A percentile compares a stretch with the other conserved stretches of the same genome.
Evolutionary conservation across 1,140 invertebrate species (phyloP).

Genomic region (Drosophila murphyi): DNA sequence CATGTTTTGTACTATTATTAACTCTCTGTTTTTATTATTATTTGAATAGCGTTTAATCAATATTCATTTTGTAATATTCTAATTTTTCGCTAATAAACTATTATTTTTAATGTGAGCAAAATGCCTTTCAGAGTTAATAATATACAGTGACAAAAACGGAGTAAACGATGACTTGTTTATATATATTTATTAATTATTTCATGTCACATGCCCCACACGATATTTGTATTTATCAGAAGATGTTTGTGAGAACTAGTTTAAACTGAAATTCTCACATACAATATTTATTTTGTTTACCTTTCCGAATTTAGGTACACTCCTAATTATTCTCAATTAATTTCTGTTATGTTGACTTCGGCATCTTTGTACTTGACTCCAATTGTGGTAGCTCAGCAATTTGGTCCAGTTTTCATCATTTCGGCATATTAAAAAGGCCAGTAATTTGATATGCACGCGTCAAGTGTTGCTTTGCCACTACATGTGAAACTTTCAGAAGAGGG

Average conservation of each 20-base stretch:
- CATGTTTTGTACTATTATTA: not conserved
- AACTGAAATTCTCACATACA: not conserved
- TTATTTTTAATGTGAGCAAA: not conserved
- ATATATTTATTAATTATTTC: no score
- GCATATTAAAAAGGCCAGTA: not conserved
- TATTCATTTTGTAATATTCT: not conserved
- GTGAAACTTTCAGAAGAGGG: constrained; percentile 13
- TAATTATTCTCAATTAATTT: no score
- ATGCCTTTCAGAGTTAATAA: not conserved
- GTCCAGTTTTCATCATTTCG: not conserved
- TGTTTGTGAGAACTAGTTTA: not conserved
- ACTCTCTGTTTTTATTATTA: not conserved
- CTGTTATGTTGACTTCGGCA: not conserved
- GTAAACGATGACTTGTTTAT: no score
- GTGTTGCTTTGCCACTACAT: constrained; percentile 17
- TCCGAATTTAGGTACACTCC: no score
- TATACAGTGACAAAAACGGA: not conserved
- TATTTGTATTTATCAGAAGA: not conserved
- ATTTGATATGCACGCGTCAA: constrained; percentile 20
- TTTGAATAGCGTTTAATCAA: not conserved
- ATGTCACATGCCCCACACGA: no score
- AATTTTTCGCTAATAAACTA: not conserved
- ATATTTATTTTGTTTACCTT: no score
- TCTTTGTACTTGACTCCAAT: not conserved
- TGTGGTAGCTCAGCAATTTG: not conserved